Evolutionary conservation across 2,113 vertebrate species (phyloP).

Genomic region (Brachyhypopomus occidentalis): DNA sequence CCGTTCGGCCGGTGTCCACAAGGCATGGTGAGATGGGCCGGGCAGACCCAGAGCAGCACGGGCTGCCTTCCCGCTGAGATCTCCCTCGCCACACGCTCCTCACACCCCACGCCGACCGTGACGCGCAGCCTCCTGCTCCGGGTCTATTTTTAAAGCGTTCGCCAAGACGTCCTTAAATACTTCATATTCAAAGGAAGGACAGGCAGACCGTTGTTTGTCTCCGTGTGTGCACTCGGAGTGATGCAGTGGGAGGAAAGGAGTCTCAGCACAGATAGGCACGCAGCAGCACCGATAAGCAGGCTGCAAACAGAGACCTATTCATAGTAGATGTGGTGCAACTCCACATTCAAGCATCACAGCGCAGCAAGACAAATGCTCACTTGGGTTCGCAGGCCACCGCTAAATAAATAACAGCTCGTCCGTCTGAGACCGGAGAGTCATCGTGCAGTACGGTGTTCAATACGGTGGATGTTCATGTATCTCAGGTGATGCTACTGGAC

Average conservation of each 20-base stretch:
- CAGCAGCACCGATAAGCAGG: background rate
- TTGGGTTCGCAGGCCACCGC: background rate
- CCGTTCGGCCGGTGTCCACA: background rate
- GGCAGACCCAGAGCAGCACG: background rate
- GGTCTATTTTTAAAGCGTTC: slow-evolving; percentile 39
- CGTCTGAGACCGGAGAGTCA: background rate
- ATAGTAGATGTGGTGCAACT: background rate
- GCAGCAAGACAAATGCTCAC: background rate
- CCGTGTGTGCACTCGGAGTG: background rate
- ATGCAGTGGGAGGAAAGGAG: background rate
- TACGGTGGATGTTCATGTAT: background rate
- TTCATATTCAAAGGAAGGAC: slow-evolving; percentile 22
- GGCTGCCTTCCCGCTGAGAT: background rate
- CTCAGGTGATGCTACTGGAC: background rate
- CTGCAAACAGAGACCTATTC: background rate
- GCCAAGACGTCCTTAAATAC: slow-evolving; percentile 26
- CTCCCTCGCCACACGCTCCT: background rate
- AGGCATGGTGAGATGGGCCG: slow-evolving; percentile 1
- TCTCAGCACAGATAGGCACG: background rate
- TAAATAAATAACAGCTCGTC: background rate
- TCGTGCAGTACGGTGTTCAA: background rate
- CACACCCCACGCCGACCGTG: slow-evolving; percentile 3
- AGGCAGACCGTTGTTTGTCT: background rate
- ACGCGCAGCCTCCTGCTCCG: background rate
- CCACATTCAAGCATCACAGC: background rate